Base-by-base conservation (phyloP, 2,888 invertebrate genomes). In the Rugalucina vietnamica region DNA sequence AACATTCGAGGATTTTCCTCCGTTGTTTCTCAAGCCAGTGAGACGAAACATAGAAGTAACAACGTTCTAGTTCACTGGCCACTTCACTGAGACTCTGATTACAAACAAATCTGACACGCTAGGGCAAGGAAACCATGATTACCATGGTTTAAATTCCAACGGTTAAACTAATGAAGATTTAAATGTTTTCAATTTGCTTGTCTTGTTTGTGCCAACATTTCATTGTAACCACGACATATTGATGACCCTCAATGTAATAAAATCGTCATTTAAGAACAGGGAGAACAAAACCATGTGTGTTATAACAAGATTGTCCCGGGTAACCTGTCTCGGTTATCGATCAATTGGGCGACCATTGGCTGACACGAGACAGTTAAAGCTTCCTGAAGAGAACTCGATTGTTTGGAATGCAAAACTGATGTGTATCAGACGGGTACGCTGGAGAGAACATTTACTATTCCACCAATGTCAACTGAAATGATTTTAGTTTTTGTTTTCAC, bases 131-230 rank as follows among this genome's bases (percentile, higher is more conserved):
- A 43, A 43, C 43, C 8, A 43, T 8, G 8, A 12, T 43, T 43
- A 12, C 8, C 8, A 54, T 54, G n/a, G 54, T n/a, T 65, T 21
- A 65, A 34, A 65, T 65, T 29, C 65, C 65, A 65, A 65, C 65
- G 34, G 65, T 65, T 65, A 34, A 65, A 32, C 4, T 65, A 65
- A 65, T 65, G 65, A 65, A 65, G 65, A 65, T 65, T 65, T 65
- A 65, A 65, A 32, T 21, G 65, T 34, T 1, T 65, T 65, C 65
- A 65, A 65, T 65, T 65, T 32, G 34, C 34, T 34, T 34, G 34
- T 65, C 34, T 65, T 65, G 65, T 65, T 65, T 34, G 65, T 65
- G 65, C 65, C 65, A 65, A 65, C 34, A 65, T 65, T 65, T 65
- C 65, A 65, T 65, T 65, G 65, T 65, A 34, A 65, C 65, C 65